Evolutionary conservation across 2,888 invertebrate genomes (phyloP).

Genomic region (Agrilus cyanescens): DNA sequence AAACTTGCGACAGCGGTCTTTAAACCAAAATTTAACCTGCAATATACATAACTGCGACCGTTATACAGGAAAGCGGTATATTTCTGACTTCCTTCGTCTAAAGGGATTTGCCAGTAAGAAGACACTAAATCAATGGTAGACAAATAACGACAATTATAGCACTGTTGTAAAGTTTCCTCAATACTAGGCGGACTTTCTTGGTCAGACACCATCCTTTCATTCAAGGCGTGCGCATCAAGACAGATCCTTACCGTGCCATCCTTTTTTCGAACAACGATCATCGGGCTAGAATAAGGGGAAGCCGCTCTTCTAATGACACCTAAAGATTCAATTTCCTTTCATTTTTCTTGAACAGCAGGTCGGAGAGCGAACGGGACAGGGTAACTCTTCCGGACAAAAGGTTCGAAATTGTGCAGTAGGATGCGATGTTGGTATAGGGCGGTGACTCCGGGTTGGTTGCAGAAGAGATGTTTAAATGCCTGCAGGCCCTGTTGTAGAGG

Average conservation of each 20-base stretch:
- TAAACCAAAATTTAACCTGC: constrained; percentile 4
- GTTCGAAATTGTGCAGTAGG: too few species aligned
- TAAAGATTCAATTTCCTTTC: too few species aligned
- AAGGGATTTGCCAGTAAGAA: constrained; percentile 10
- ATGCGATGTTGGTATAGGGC: too few species aligned
- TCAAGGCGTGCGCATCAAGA: constrained; percentile 6
- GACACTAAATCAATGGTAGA: constrained; percentile 8
- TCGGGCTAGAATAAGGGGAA: too few species aligned
- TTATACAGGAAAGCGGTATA: constrained; percentile 5
- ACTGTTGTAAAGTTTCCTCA: constrained; percentile 12
- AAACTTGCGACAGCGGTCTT: constrained; percentile 5
- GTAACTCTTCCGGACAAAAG: too few species aligned
- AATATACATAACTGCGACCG: constrained; percentile 4
- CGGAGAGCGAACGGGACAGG: too few species aligned
- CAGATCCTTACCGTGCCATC: constrained; percentile 1
- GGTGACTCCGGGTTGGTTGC: too few species aligned
- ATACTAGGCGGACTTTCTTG: constrained; percentile 14
- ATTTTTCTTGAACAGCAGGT: too few species aligned
- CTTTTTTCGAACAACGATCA: constrained; percentile 2
- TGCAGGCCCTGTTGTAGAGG: too few species aligned
- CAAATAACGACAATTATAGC: constrained; percentile 9
- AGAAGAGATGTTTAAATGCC: too few species aligned
- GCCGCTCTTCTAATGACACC: too few species aligned
- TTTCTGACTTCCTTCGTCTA: constrained; percentile 2
- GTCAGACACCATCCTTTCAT: constrained; percentile 21